Conservation (phyloP, 2,888 invertebrate genomes). For the Dilophus febrilis region DNA sequence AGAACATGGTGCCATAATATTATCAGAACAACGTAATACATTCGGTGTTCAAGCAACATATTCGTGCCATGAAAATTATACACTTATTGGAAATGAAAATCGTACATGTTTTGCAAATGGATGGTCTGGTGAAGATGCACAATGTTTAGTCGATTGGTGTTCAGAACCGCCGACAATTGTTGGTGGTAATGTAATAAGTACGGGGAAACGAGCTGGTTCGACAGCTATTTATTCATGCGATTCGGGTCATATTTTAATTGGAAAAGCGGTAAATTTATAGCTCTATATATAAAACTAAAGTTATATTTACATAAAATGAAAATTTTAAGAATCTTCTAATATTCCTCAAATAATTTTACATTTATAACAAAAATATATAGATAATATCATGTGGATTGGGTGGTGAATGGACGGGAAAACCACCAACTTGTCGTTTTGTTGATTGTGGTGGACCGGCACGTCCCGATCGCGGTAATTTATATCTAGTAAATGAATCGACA, state of each 20-base stretch:
- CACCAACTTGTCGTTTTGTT: constrained; percentile 70
- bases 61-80: constrained; percentile 69
- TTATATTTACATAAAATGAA: neutral
- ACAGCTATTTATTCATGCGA: constrained; percentile 67
- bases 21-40: constrained; percentile 56
- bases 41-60: constrained; percentile 61
- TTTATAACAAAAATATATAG: too few relatives aligned
- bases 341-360: neutral
- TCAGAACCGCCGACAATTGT: constrained; percentile 62
- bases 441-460: constrained; percentile 72
- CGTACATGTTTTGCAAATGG: constrained; percentile 58
- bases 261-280: constrained; percentile 48
- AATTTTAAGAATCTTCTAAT: neutral
- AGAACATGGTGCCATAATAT: constrained; percentile 51
- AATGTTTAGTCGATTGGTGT: constrained; percentile 77
- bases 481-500: constrained; percentile 59
- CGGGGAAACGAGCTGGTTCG: constrained; percentile 62
- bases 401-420: constrained; percentile 65
- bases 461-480: constrained; percentile 57
- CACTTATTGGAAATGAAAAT: constrained; percentile 55
- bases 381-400: constrained; percentile 69
- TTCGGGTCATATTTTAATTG: constrained; percentile 68
- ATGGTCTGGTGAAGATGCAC: constrained; percentile 64
- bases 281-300: too few relatives aligned
- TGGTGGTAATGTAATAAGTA: constrained; percentile 53